Conservation (phyloP, 2,797 vertebrate genomes). For the Pterois miles region DNA sequence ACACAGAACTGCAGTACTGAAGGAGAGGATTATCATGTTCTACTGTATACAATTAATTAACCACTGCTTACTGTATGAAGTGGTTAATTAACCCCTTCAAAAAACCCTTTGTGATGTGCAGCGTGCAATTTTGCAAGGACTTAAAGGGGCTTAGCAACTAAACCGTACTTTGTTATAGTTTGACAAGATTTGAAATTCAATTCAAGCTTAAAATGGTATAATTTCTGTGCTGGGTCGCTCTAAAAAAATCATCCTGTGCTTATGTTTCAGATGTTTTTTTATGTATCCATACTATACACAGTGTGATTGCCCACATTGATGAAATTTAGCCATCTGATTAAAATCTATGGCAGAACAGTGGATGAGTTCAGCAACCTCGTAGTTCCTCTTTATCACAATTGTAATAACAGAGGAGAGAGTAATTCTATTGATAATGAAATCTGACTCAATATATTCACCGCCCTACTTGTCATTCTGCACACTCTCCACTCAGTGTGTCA, state of each 20-base stretch:
- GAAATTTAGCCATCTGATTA: conserved; percentile 52
- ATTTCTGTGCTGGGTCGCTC: not conserved
- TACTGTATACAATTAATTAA: conserved; percentile 6
- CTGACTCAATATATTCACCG: conserved; percentile 70
- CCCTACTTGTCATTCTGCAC: conserved; percentile 61
- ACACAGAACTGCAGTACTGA: not conserved
- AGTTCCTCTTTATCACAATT: conserved; percentile 55
- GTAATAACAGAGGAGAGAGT: conserved; percentile 70
- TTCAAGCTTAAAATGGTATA: not conserved
- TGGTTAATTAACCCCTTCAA: not conserved
- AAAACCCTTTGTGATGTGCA: not conserved
- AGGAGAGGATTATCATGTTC: not conserved
- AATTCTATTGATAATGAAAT: conserved; percentile 78
- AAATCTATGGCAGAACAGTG: conserved; percentile 30
- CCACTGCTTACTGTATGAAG: not conserved
- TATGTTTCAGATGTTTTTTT: not conserved
- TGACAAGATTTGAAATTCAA: not conserved
- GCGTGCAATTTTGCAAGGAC: not conserved
- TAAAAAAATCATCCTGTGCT: not conserved
- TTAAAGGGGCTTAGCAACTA: not conserved
- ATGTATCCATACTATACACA: not conserved
- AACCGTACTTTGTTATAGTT: not conserved
- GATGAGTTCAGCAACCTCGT: conserved; percentile 59
- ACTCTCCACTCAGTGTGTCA: conserved; percentile 56
- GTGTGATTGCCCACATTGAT: conserved; percentile 26